These are phyloP conservation scores for Chrosomus eos DNA, from an alignment of 2,797 vertebrate genomes.

Conservation along the genomic window DNA sequence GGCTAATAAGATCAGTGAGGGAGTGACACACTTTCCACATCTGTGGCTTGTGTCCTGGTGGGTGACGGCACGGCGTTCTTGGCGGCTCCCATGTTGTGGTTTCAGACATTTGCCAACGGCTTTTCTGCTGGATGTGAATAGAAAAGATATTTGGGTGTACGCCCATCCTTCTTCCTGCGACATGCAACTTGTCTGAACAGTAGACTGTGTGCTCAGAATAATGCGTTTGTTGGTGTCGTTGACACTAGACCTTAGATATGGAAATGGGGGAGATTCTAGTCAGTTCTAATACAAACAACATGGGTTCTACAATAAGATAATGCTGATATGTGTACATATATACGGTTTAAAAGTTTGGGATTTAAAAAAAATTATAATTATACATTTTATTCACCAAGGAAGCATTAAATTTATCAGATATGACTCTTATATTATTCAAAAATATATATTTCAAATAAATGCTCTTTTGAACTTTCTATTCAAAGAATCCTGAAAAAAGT, in stretches of 20 bases:
- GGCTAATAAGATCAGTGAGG: conserved; percentile 23
- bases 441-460: not conserved
- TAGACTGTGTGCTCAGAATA: not conserved
- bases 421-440: not conserved
- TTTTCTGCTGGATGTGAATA: conserved; percentile 4
- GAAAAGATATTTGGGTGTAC: conserved; percentile 11
- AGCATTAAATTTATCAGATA: not conserved
- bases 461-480: not conserved
- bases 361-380: no score
- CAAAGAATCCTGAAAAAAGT: not conserved
- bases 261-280: not conserved
- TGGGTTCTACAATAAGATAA: not conserved
- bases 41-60: conserved; percentile 24
- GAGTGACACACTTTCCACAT: conserved; percentile 20
- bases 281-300: not conserved
- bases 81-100: not conserved
- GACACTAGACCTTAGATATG: not conserved
- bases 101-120: not conserved
- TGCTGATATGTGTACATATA: not conserved
- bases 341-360: not conserved
- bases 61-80: not conserved
- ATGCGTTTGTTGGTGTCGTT: not conserved
- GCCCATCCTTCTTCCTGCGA: conserved; percentile 10
- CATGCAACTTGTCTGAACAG: not conserved
- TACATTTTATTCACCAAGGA: not conserved